Conservation (phyloP, 1,140 invertebrate genomes). For the Calephelis nemesis region DNA sequence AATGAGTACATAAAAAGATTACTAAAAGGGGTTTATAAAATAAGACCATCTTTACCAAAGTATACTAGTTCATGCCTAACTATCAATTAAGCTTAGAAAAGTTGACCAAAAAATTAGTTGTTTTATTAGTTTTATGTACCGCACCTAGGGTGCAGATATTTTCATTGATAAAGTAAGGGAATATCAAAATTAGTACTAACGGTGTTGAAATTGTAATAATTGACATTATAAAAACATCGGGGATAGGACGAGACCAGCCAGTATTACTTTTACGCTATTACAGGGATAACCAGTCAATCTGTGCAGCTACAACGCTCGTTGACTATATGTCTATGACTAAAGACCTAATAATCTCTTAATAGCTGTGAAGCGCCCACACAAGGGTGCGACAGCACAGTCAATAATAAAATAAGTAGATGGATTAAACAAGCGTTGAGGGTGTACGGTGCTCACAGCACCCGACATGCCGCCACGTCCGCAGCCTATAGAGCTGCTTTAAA, state of each 20-base stretch:
- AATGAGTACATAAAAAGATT: not conserved
- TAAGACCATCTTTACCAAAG: not conserved
- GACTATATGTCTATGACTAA: not conserved
- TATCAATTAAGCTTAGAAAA: not conserved
- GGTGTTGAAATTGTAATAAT: not conserved
- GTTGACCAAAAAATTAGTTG: not conserved
- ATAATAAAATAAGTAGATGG: too few relatives aligned
- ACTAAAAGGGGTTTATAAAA: not conserved
- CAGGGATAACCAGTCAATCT: not conserved
- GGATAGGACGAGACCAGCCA: not conserved
- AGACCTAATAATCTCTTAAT: too few relatives aligned
- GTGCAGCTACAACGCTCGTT: not conserved
- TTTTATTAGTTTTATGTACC: not conserved
- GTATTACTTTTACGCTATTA: not conserved
- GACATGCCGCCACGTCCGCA: constrained; percentile 40
- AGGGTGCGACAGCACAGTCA: too few relatives aligned
- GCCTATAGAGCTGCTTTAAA: constrained; percentile 35
- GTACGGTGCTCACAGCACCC: too few relatives aligned
- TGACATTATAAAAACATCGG: not conserved
- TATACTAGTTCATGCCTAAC: not conserved
- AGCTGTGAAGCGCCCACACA: too few relatives aligned
- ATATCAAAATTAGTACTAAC: not conserved
- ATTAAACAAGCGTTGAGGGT: too few relatives aligned
- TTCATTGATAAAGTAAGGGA: not conserved
- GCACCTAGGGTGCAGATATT: not conserved